Evolutionary conservation across 1,140 invertebrate genomes (phyloP).

Genomic region (Periplaneta americana): DNA sequence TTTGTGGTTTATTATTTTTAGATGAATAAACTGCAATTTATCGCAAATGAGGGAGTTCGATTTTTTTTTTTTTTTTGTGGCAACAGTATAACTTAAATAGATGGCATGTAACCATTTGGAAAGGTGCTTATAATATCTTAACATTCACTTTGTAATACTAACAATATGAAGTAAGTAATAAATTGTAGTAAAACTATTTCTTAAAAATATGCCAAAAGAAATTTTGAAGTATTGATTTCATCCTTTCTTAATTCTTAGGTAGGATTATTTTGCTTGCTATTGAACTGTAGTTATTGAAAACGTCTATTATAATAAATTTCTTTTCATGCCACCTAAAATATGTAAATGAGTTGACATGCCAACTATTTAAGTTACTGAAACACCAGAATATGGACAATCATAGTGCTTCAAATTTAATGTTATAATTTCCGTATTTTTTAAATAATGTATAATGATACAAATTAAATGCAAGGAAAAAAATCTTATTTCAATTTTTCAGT

Average conservation of each 20-base stretch:
- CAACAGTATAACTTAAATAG: background rate
- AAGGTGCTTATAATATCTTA: background rate
- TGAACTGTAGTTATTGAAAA: background rate
- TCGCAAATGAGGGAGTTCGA: background rate
- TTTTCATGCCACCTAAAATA: background rate
- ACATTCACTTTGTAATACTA: background rate
- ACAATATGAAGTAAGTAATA: background rate
- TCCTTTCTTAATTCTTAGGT: background rate
- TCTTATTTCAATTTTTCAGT: too few relatives aligned
- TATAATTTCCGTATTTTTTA: background rate
- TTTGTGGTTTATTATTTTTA: too few relatives aligned
- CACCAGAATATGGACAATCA: too few relatives aligned
- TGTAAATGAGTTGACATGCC: background rate
- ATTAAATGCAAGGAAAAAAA: too few relatives aligned
- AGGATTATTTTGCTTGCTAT: too few relatives aligned
- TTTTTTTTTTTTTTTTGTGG: background rate
- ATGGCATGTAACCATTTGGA: background rate
- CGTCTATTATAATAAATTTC: background rate
- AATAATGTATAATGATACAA: too few relatives aligned
- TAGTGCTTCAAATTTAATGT: background rate
- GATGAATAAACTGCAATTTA: background rate
- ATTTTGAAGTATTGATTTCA: too few relatives aligned
- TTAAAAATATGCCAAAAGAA: too few relatives aligned
- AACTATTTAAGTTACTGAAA: background rate
- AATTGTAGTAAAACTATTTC: background rate